Evolutionary conservation across 2,888 invertebrate genomes (phyloP).

Genomic region (Sesia bembeciformis): DNA sequence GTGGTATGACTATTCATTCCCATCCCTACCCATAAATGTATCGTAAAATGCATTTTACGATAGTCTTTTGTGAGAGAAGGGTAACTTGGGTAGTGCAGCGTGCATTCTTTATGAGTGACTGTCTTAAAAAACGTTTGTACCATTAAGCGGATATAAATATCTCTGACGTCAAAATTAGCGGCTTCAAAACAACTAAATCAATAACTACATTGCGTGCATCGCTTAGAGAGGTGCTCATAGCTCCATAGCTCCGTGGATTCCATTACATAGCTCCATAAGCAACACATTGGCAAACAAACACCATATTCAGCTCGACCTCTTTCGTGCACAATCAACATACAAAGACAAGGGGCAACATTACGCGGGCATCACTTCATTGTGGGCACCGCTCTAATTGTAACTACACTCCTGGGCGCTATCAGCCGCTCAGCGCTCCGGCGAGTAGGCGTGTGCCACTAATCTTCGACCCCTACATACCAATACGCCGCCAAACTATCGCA

Average conservation of each 20-base stretch:
- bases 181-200: too few relatives aligned
- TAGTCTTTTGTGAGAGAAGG: too few relatives aligned
- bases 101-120: too few relatives aligned
- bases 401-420: slow-evolving; percentile 72
- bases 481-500: slow-evolving; percentile 30
- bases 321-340: slow-evolving; percentile 69
- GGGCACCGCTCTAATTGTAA: slow-evolving; percentile 74
- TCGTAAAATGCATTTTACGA: too few relatives aligned
- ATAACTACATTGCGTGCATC: too few relatives aligned
- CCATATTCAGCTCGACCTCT: slow-evolving; percentile 34
- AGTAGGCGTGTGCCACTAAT: slow-evolving; percentile 73
- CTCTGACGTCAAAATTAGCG: too few relatives aligned
- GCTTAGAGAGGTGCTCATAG: neutral
- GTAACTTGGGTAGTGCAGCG: too few relatives aligned
- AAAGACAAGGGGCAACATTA: slow-evolving; percentile 70
- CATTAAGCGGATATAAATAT: too few relatives aligned
- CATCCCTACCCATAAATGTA: too few relatives aligned
- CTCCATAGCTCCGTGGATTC: slow-evolving; percentile 2
- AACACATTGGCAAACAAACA: slow-evolving; percentile 6
- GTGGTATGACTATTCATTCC: too few relatives aligned
- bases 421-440: slow-evolving; percentile 69
- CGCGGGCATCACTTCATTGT: slow-evolving; percentile 72
- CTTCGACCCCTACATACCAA: slow-evolving; percentile 73
- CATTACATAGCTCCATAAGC: neutral
- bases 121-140: too few relatives aligned